These are phyloP conservation scores for Bolinopsis microptera DNA, from an alignment of 37 sponge, comb jelly and placozoan species.

Conservation along the genomic window DNA sequence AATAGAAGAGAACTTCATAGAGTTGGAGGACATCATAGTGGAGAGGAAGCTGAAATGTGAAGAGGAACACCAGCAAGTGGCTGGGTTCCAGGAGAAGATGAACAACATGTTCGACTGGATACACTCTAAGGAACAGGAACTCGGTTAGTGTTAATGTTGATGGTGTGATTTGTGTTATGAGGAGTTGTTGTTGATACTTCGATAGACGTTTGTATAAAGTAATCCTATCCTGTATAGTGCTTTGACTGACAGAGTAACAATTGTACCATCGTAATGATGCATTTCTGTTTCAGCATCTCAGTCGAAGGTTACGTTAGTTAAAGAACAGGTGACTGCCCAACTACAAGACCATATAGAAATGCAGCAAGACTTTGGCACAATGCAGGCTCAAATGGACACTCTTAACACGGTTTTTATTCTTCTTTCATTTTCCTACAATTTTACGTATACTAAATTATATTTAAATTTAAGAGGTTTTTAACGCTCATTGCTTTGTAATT, in stretches of 20 bases:
- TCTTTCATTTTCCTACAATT: too few species aligned
- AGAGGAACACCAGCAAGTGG: slow-evolving; percentile 5
- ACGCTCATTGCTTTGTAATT: not conserved
- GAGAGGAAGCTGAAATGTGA: slow-evolving; percentile 46
- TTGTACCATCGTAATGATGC: too few species aligned
- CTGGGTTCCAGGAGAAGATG: slow-evolving; percentile 61
- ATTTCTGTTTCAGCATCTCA: slow-evolving; percentile 62
- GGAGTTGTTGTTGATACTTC: too few species aligned
- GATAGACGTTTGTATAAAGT: too few species aligned
- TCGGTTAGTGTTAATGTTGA: not conserved
- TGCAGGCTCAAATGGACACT: slow-evolving; percentile 22
- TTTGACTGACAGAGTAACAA: too few species aligned
- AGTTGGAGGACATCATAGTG: slow-evolving; percentile 23
- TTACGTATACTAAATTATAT: too few species aligned
- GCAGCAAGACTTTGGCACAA: slow-evolving; percentile 30
- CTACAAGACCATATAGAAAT: slow-evolving; percentile 4
- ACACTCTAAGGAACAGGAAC: slow-evolving; percentile 64
- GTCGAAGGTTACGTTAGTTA: not conserved
- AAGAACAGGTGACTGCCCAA: slow-evolving; percentile 24
- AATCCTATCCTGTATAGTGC: too few species aligned
- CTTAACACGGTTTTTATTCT: slow-evolving; percentile 27
- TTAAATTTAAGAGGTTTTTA: too few species aligned
- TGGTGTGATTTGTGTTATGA: not conserved
- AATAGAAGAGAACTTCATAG: slow-evolving; percentile 21
- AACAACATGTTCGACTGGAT: slow-evolving; percentile 45